A percentile compares a stretch with the other conserved stretches of the same genome.
Conservation (phyloP, 2,888 invertebrate genomes). For the Volucella inanis region DNA sequence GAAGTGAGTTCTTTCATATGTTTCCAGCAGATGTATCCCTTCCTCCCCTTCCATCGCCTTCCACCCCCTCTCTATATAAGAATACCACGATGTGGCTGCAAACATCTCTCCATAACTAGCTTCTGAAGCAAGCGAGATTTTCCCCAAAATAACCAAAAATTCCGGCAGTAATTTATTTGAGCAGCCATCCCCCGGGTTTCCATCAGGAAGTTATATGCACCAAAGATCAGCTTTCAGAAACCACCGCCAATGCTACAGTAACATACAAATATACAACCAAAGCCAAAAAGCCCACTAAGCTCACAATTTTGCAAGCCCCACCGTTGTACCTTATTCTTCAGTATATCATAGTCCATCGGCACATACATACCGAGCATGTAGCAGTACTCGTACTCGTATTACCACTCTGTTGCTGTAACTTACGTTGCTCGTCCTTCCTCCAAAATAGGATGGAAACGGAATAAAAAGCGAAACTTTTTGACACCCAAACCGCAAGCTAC, state of each 20-base stretch:
- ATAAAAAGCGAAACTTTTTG: slow-evolving; percentile 33
- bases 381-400: background rate
- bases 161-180: slow-evolving; percentile 33
- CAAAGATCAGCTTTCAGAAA: slow-evolving; percentile 37
- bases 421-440: background rate
- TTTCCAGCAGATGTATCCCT: too few relatives aligned
- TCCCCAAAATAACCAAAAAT: slow-evolving; percentile 2
- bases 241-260: background rate
- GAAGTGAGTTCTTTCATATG: too few relatives aligned
- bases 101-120: too few relatives aligned
- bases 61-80: too few relatives aligned
- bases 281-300: background rate
- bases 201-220: slow-evolving; percentile 7
- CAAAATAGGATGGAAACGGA: background rate
- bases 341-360: slow-evolving; percentile 1
- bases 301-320: background rate
- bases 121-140: background rate
- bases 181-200: slow-evolving; percentile 11
- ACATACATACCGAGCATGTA: background rate
- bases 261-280: background rate
- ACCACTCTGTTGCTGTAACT: slow-evolving; percentile 1
- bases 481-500: slow-evolving; percentile 16
- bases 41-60: too few relatives aligned
- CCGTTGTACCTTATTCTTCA: background rate
- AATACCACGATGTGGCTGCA: too few relatives aligned